Evolutionary conservation across 2,113 vertebrate species (phyloP).

Genomic region (Bubo blakistoni): DNA sequence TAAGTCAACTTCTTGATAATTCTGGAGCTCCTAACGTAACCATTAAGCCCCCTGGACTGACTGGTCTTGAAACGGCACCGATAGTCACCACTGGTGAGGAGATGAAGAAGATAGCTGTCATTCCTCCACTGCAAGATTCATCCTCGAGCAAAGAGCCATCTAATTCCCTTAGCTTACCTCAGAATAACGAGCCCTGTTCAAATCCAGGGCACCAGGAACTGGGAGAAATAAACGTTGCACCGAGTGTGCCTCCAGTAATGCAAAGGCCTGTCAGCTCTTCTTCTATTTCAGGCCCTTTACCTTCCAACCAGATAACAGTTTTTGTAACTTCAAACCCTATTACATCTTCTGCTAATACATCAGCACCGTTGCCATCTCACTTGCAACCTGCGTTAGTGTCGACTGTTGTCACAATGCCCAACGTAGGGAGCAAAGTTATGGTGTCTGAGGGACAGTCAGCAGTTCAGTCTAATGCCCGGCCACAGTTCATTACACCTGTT

Average conservation of each 20-base stretch:
- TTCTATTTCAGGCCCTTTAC: slow-evolving; percentile 75
- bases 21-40: slow-evolving; percentile 79
- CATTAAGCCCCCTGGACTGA: slow-evolving; percentile 75
- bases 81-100: slow-evolving; percentile 68
- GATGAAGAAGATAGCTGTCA: slow-evolving; percentile 70
- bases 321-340: slow-evolving; percentile 94
- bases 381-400: slow-evolving; percentile 82
- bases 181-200: slow-evolving; percentile 65
- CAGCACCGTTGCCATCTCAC: slow-evolving; percentile 77
- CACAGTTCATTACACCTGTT: slow-evolving; percentile 90
- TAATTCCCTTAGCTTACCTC: slow-evolving; percentile 64
- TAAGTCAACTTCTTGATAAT: slow-evolving; percentile 94
- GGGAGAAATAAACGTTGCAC: slow-evolving; percentile 70
- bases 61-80: slow-evolving; percentile 64
- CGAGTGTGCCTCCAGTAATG: slow-evolving; percentile 79
- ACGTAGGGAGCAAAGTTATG: slow-evolving; percentile 82
- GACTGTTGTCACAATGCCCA: slow-evolving; percentile 88
- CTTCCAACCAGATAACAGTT: slow-evolving; percentile 91
- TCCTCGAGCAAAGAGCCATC: slow-evolving; percentile 67
- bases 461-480: slow-evolving; percentile 71
- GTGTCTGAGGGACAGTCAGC: slow-evolving; percentile 81
- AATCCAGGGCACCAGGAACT: slow-evolving; percentile 68
- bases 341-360: slow-evolving; percentile 82
- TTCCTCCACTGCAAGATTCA: slow-evolving; percentile 70
- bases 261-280: slow-evolving; percentile 85